A percentile compares a stretch with the other conserved stretches of the same genome.
Conservation (phyloP, 2,888 invertebrate species). For the Tetragonula carbonaria region DNA sequence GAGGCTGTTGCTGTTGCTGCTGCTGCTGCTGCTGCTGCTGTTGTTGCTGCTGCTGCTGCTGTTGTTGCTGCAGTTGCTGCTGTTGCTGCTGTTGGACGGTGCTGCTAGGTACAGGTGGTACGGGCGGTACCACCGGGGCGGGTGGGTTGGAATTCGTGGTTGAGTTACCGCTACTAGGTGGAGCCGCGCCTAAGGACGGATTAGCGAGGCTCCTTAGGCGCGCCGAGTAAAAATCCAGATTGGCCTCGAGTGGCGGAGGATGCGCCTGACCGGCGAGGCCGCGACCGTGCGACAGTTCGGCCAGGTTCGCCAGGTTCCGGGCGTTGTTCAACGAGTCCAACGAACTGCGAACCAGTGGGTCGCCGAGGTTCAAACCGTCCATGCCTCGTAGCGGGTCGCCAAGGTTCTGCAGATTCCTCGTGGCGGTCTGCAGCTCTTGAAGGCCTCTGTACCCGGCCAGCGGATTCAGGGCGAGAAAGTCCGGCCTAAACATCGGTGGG, state of each 20-base stretch:
- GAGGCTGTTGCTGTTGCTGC: slow-evolving; percentile 86
- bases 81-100: slow-evolving; percentile 89
- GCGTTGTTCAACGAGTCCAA: slow-evolving; percentile 82
- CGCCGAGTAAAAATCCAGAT: slow-evolving; percentile 99
- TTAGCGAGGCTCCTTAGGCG: slow-evolving; percentile 99
- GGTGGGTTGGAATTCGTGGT: slow-evolving; percentile 91
- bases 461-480: slow-evolving; percentile 80
- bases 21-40: slow-evolving; percentile 78
- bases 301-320: slow-evolving; percentile 82
- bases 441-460: slow-evolving; percentile 81
- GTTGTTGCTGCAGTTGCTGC: slow-evolving; percentile 84
- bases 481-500: slow-evolving; percentile 83
- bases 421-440: slow-evolving; percentile 82
- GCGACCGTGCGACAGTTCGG: slow-evolving; percentile 80
- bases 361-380: slow-evolving; percentile 82
- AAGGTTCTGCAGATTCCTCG: slow-evolving; percentile 81
- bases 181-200: slow-evolving; percentile 96
- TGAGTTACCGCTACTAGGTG: slow-evolving; percentile 87
- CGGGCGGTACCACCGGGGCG: slow-evolving; percentile 63
- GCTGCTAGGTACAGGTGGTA: slow-evolving; percentile 86
- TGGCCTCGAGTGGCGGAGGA: slow-evolving; percentile 92
- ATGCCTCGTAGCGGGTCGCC: slow-evolving; percentile 82
- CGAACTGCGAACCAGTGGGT: slow-evolving; percentile 81
- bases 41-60: slow-evolving; percentile 85
- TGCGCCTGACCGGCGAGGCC: slow-evolving; percentile 83